Evolutionary conservation across 2,797 vertebrate species (phyloP), one percentile per base, ranked within the genome.

Genomic region (Enoplosus armatus): DNA sequence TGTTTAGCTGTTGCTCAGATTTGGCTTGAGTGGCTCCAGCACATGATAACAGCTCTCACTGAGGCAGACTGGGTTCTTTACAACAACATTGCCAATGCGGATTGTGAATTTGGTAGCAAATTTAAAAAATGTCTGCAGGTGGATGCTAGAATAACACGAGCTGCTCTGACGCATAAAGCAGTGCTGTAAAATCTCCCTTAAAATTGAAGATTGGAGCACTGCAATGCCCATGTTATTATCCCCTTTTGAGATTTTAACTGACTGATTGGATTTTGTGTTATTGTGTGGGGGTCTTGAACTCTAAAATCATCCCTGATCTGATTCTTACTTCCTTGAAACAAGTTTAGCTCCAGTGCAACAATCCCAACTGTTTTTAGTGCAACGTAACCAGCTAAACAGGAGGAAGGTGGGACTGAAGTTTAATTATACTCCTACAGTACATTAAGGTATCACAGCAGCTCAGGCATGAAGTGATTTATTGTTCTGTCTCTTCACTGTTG

Each of bases 391-490:
- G 4, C 54, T 9, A 2, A 39, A 39, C 27, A 35, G 24, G 18
- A 51, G 33, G 11, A 47, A 16, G 51, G 35, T 31, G 45, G 64
- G 41, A 63, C 64, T 12, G 33, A 55, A 26, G 50, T n/a, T 22
- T 68, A 55, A 73, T 72, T 50, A 67, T 65, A 73, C 68, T 9
- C 71, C 41, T 39, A 31, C 26, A 74, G 47, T 39, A 39, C 26
- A 31, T 77, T 69, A 60, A 78, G 22, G 18, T 80, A 76, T 82
- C 75, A 72, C 53, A 29, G 61, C 60, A 55, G 71, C 37, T 51
- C 27, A 66, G 50, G 55, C 27, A 20, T 3, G 18, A 24, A 35
- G 54, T 75, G 72, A 86, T 86, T 75, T 75, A 86, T 62, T 63
- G 59, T 29, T 26, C 26, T 56, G 59, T 48, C n/a, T 67, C 45